Conservation (phyloP, 1,140 invertebrate genomes). For the Reticulitermes speratus region DNA sequence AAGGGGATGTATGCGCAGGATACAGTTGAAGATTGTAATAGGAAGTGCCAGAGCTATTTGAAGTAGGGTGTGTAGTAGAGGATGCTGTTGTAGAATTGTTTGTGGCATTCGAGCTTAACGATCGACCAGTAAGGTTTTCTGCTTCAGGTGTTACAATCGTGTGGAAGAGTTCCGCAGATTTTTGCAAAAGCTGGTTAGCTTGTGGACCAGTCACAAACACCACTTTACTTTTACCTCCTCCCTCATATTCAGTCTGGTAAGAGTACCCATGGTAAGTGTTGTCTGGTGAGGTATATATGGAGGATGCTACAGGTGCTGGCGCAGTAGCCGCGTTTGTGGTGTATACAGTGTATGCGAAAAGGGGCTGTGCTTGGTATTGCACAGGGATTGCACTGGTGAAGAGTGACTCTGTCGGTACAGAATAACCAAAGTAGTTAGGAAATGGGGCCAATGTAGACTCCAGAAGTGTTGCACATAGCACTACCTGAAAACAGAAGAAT, state of each 20-base stretch:
- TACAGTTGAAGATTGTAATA: background rate
- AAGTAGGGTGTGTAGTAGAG: background rate
- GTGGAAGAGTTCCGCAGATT: background rate
- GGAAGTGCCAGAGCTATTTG: background rate
- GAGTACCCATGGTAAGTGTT: conserved; percentile 37
- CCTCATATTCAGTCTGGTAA: conserved; percentile 37
- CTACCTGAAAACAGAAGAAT: background rate
- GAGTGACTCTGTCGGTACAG: background rate
- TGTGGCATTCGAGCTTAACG: background rate
- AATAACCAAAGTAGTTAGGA: background rate
- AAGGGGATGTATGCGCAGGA: background rate
- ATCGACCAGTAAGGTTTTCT: background rate
- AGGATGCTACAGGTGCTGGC: background rate
- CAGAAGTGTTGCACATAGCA: conserved; percentile 13
- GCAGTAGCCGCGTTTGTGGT: background rate
- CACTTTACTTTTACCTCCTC: conserved; percentile 35
- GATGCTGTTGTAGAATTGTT: background rate
- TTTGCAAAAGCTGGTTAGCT: background rate
- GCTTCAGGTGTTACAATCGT: background rate
- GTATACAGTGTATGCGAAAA: background rate
- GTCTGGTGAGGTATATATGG: background rate
- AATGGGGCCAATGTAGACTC: background rate
- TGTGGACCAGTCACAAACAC: conserved; percentile 36
- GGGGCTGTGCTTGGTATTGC: background rate
- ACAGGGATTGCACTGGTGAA: background rate